Conservation (phyloP, 2,113 vertebrate species). For the Stigmatopora nigra region DNA sequence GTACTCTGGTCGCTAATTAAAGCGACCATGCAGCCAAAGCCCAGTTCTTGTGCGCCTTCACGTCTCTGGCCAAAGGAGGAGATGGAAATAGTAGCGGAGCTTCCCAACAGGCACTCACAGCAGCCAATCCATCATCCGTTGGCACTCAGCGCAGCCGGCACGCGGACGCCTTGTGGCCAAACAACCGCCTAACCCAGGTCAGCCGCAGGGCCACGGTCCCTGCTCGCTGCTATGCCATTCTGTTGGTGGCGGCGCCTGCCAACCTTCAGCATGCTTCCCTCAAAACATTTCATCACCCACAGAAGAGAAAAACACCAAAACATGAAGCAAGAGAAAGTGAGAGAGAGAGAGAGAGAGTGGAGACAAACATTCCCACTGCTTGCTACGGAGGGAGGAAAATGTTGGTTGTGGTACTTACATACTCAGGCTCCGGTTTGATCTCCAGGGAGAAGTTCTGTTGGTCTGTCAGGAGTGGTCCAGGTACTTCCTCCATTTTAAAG, state of each 20-base stretch:
- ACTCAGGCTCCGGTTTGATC: constrained; percentile 82
- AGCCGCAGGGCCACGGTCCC: constrained; percentile 60
- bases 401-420: constrained; percentile 74
- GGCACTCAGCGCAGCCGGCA: constrained; percentile 58
- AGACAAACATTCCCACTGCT: constrained; percentile 55
- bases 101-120: constrained; percentile 61
- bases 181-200: constrained; percentile 66
- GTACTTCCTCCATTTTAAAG: constrained; percentile 79
- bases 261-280: constrained; percentile 46
- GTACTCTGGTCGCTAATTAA: constrained; percentile 63
- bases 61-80: constrained; percentile 55
- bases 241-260: constrained; percentile 44
- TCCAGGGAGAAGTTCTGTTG: constrained; percentile 85
- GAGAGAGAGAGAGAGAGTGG: constrained; percentile 17
- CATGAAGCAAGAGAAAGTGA: constrained; percentile 32
- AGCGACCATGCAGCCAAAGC: constrained; percentile 52
- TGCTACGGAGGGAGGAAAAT: constrained; percentile 37
- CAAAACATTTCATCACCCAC: constrained; percentile 59
- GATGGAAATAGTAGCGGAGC: constrained; percentile 66
- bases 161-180: constrained; percentile 69
- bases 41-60: constrained; percentile 59
- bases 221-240: constrained; percentile 53
- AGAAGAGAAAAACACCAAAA: constrained; percentile 57
- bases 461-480: constrained; percentile 72
- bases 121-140: constrained; percentile 65